Percentiles rank a stretch among this genome's conserved stretches.
phyloP scores from a whole-genome alignment of 2,797 vertebrate genomes.

The Danionella dracula region DNA sequence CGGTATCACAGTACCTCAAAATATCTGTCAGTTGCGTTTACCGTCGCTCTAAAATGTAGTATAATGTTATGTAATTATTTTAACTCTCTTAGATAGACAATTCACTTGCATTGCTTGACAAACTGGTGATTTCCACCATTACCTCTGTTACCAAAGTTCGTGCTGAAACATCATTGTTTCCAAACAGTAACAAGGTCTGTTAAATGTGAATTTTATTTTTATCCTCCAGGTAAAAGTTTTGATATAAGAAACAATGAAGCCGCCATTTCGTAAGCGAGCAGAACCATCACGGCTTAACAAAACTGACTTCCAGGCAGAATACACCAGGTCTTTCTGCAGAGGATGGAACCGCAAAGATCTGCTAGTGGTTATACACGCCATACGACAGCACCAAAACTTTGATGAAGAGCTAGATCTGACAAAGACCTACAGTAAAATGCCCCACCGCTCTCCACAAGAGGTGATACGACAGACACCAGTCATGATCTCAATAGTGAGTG shows the following conservation, averaged over 20 bases:
- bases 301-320: neutral
- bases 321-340: neutral
- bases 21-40: too few species aligned
- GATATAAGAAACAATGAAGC: constrained; percentile 40
- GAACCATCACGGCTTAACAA: constrained; percentile 27
- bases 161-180: too few species aligned
- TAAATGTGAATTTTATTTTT: neutral
- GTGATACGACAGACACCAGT: constrained; percentile 35
- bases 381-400: constrained; percentile 35
- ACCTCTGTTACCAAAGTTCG: too few species aligned
- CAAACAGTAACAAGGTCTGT: neutral
- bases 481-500: neutral
- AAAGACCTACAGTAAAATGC: constrained; percentile 42
- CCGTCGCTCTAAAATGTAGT: too few species aligned
- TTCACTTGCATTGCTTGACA: too few species aligned
- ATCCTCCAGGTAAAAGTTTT: neutral
- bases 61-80: too few species aligned
- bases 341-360: constrained; percentile 46
- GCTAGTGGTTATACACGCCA: constrained; percentile 36
- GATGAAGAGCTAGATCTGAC: constrained; percentile 40
- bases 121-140: too few species aligned
- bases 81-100: too few species aligned
- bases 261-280: constrained; percentile 52
- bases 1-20: too few species aligned
- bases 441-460: constrained; percentile 50